phyloP scores from a whole-genome alignment of 2,888 invertebrate species.

The Parochlus steinenii region DNA sequence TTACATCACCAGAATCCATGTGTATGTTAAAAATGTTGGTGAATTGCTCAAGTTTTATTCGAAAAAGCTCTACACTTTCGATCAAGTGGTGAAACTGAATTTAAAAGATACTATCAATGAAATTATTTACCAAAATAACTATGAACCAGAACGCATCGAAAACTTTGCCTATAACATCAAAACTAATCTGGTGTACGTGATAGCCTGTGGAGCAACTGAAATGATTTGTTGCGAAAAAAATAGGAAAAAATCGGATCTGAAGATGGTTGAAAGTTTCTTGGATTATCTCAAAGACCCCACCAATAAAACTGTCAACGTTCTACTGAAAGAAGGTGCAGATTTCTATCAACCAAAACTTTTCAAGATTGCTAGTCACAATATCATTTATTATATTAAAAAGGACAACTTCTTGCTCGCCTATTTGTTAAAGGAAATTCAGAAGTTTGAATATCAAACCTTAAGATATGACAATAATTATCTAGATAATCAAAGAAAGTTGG shows the following conservation, averaged over 20 bases:
- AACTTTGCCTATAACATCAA: constrained; percentile 1
- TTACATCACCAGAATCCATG: constrained; percentile 24
- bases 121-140: neutral
- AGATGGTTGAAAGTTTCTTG: neutral
- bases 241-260: neutral
- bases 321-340: neutral
- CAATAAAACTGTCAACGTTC: neutral
- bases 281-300: neutral
- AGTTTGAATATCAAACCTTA: constrained; percentile 2
- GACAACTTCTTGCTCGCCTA: neutral
- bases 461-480: constrained; percentile 6
- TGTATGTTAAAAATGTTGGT: constrained; percentile 22
- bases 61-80: neutral
- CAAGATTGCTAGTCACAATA: neutral
- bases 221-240: neutral
- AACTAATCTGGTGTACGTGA: constrained; percentile 1
- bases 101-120: neutral
- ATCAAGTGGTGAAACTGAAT: neutral
- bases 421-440: constrained; percentile 7
- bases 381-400: constrained; percentile 6
- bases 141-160: neutral
- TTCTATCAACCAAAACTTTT: no score
- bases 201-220: neutral
- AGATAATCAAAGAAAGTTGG: neutral
- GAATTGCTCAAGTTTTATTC: neutral